Base-by-base conservation (phyloP, 2,888 invertebrate genomes). In the Lasius platythorax region DNA sequence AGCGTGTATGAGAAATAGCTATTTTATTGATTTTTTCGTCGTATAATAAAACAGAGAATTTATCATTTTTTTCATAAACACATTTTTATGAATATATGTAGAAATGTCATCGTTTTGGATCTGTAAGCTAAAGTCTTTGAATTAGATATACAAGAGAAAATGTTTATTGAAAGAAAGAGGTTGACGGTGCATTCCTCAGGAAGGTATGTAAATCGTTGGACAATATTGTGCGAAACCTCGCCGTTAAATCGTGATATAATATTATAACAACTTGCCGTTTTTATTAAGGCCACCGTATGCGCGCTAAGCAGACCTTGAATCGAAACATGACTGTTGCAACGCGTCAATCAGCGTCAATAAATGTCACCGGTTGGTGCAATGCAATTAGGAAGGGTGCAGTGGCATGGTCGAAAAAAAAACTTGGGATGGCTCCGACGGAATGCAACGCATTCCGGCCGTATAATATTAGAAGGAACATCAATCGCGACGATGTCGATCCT, bases 271-370 rank as follows among this genome's bases (percentile, higher is more conserved):
- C 78, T 82, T 76, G 84, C 83, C 85, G 87, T 90, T 92, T 91
- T 90, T 90, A 93, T 92, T 91, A 90, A 90, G 92, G 92, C 87
- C 91, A 89, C 84, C 90, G 87, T 84, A 81, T 85, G 87, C 76
- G 88, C 83, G 81, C 85, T 72, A 85, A 88, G 78, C 85, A 82
- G 90, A 92, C 93, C 93, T 93, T 93, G 93, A 92, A 91, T 93
- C 91, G 86, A 90, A 89, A 90, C 89, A 85, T 88, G 89, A 91
- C 93, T 92, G 92, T 92, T 93, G 92, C 91, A 92, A 93, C 90
- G 87, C 89, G 86, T 91, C 90, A 92, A 93, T 93, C 93, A 92
- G 85, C 90, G 91, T 90, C 93, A 93, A 93, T 93, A 91, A 93
- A 93, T 93, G 91, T 89, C 91, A 91, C 90, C 90, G 90, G 78